Conservation (phyloP, 2,113 vertebrate species). For the Pangasianodon hypophthalmus region DNA sequence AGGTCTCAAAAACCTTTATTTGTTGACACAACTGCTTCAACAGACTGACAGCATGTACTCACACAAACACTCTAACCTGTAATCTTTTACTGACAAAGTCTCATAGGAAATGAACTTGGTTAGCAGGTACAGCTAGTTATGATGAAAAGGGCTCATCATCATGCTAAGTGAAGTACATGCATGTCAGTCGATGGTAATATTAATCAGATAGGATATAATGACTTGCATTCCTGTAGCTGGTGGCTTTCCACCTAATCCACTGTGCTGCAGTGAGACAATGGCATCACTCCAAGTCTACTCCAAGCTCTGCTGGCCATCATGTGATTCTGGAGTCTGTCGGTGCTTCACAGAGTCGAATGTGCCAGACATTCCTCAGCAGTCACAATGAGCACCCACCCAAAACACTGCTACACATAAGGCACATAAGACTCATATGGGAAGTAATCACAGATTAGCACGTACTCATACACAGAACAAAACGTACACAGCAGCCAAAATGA, state of each 20-base stretch:
- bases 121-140: neutral
- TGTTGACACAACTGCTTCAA: neutral
- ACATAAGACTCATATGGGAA: neutral
- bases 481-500: too few relatives aligned
- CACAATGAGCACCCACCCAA: slow-evolving; percentile 26
- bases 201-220: neutral
- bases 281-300: neutral
- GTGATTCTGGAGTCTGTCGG: slow-evolving; percentile 67
- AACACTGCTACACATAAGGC: neutral
- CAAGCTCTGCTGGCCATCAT: slow-evolving; percentile 36
- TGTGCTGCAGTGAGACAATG: neutral
- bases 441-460: neutral
- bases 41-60: neutral
- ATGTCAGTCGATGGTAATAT: neutral
- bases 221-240: neutral
- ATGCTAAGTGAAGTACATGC: neutral
- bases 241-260: neutral
- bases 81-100: neutral
- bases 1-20: neutral
- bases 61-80: neutral
- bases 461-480: neutral
- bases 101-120: neutral
- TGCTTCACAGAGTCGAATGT: slow-evolving; percentile 51
- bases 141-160: neutral
- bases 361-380: slow-evolving; percentile 57